Percentiles rank a stretch among this genome's conserved stretches.
Conservation (phyloP, 1,140 invertebrate genomes). For the Himalopsyche phryganea region DNA sequence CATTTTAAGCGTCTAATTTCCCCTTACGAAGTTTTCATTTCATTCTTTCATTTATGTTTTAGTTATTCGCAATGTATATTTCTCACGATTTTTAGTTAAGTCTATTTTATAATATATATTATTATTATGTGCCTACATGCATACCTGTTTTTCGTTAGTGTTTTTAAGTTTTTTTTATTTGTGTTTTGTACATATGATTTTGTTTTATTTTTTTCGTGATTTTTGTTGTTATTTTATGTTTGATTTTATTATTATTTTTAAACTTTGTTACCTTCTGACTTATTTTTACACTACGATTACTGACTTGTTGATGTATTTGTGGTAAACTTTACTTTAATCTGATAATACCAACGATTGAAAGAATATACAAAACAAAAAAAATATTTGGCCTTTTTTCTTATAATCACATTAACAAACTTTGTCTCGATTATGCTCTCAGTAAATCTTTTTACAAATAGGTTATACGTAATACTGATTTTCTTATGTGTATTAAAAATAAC, state of each 20-base stretch:
- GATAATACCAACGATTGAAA: constrained; percentile 32
- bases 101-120: constrained; percentile 18
- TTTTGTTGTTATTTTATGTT: constrained; percentile 20
- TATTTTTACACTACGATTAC: constrained; percentile 12
- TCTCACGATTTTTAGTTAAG: constrained; percentile 29
- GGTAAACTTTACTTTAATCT: constrained; percentile 19
- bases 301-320: constrained; percentile 23
- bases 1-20: constrained; percentile 7
- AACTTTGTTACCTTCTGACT: constrained; percentile 24
- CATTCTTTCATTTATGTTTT: constrained; percentile 15
- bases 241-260: constrained; percentile 28
- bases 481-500: no score
- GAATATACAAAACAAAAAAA: constrained; percentile 28
- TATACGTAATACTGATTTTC: no score
- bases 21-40: constrained; percentile 3
- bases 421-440: no score
- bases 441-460: no score
- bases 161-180: constrained; percentile 26
- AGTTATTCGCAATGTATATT: constrained; percentile 24
- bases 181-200: constrained; percentile 32
- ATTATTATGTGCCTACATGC: constrained; percentile 29
- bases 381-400: not conserved
- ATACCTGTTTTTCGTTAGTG: constrained; percentile 29
- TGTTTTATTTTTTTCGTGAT: constrained; percentile 28
- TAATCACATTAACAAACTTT: no score